phyloP scores from a whole-genome alignment of 2,113 vertebrate species.

The Panurus biarmicus region DNA sequence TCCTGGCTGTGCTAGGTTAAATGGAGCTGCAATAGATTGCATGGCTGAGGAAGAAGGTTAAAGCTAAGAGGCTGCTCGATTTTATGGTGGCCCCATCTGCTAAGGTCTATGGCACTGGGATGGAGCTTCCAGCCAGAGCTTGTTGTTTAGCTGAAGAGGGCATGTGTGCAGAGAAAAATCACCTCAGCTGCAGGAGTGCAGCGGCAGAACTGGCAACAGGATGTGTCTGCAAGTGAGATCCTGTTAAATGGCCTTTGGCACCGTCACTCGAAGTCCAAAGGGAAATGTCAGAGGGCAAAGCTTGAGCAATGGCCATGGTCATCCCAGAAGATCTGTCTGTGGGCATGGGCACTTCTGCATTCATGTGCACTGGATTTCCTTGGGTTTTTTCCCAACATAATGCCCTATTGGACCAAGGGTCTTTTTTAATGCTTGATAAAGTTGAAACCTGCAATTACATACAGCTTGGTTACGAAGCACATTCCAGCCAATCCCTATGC shows the following conservation, averaged over 20 bases:
- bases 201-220: rapidly evolving
- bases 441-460: neutral
- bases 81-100: rapidly evolving
- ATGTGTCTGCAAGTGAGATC: neutral
- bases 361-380: neutral
- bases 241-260: neutral
- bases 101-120: rapidly evolving
- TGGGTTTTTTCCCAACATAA: neutral
- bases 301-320: neutral
- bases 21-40: neutral
- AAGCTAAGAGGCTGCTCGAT: neutral
- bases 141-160: rapidly evolving
- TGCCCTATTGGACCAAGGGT: neutral
- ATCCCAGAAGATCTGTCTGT: neutral
- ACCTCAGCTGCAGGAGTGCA: neutral
- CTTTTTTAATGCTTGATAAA: neutral
- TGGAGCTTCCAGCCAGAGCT: neutral
- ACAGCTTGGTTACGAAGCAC: neutral
- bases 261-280: neutral
- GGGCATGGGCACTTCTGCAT: neutral
- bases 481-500: neutral
- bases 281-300: neutral
- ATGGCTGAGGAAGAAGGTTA: neutral
- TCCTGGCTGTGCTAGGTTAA: neutral
- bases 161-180: neutral